Evolutionary conservation across 2,797 vertebrate species (phyloP).

Genomic region (Danionella dracula): DNA sequence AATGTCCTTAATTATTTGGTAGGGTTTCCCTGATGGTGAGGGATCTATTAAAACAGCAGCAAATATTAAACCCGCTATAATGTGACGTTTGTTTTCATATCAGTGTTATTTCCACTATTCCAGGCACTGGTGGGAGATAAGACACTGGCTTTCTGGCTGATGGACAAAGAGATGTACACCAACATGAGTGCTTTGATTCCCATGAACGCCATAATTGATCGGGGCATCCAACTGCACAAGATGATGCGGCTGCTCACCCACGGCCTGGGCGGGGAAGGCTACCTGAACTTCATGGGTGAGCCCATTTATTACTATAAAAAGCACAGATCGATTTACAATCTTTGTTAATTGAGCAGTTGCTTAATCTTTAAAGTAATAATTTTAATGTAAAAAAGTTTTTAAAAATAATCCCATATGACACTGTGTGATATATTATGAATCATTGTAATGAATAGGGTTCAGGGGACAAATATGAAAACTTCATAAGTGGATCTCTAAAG

Average conservation of each 20-base stretch:
- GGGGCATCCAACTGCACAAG: constrained; percentile 97
- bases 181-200: constrained; percentile 84
- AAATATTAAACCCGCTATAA: constrained; percentile 11
- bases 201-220: constrained; percentile 86
- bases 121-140: constrained; percentile 97
- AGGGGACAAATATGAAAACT: too few species aligned
- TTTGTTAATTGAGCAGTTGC: too few species aligned
- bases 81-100: constrained; percentile 6
- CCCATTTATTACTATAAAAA: constrained; percentile 31
- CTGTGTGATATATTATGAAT: too few species aligned
- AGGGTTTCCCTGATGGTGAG: too few species aligned
- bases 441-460: too few species aligned
- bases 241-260: constrained; percentile 97
- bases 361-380: too few species aligned
- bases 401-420: too few species aligned
- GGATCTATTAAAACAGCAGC: not conserved
- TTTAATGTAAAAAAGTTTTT: too few species aligned
- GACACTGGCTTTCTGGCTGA: constrained; percentile 92
- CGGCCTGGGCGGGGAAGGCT: constrained; percentile 86
- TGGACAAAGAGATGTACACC: constrained; percentile 99
- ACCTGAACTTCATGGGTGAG: constrained; percentile 98
- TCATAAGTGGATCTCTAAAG: too few species aligned
- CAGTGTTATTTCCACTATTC: constrained; percentile 7
- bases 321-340: too few species aligned
- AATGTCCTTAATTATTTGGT: too few species aligned